Base-by-base conservation (phyloP, 2,113 vertebrate species). In the Prunella fulvescens region DNA sequence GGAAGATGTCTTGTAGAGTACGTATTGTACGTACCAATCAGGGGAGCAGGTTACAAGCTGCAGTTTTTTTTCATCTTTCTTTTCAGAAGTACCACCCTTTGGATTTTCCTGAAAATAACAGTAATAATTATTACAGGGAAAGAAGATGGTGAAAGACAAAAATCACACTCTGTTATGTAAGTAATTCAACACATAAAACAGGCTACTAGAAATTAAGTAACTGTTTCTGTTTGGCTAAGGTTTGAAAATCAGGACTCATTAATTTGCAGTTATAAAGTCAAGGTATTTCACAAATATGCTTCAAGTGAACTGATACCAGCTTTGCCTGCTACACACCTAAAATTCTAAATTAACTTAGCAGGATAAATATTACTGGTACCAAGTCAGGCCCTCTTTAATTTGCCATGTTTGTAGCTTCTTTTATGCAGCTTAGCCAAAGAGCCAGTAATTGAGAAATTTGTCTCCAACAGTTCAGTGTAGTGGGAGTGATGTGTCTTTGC, bases 41-140 rank as follows among this genome's bases (percentile, higher is more conserved):
- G 98, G 98, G 20, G 99, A 99, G 95, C 99, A 99, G 54, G 98
- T 99, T 57, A 98, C 95, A 51, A 99, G 90, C 92, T 99, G 99
- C 40, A 98, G 92, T 14, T 93, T 97, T 29, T 96, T 91, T 44
- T 98, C 98, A 84, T 54, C 95, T 91, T 93, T 97, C 91, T 98
- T 99, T 86, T 99, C 98, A 94, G 97, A 95, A 23, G 98, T 96
- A 50, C 95, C 37, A 19, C 98, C 98, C 13, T 54, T 91, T 86
- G 70, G 97, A 67, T 97, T 98, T 67, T 98, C 91, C 99, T 99
- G 92, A 90, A 95, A 96, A 85, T 65, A 93, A 88, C 31, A 87
- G 53, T n/a, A 85, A 73, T 50, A 79, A 88, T 69, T 70, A 77
- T 91, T 88, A 74, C 10, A 40, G 23, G 31, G 33, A 16, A 28